Evolutionary conservation across 2,888 invertebrate genomes (phyloP).

Genomic region (Glyphotaelius pellucidus): DNA sequence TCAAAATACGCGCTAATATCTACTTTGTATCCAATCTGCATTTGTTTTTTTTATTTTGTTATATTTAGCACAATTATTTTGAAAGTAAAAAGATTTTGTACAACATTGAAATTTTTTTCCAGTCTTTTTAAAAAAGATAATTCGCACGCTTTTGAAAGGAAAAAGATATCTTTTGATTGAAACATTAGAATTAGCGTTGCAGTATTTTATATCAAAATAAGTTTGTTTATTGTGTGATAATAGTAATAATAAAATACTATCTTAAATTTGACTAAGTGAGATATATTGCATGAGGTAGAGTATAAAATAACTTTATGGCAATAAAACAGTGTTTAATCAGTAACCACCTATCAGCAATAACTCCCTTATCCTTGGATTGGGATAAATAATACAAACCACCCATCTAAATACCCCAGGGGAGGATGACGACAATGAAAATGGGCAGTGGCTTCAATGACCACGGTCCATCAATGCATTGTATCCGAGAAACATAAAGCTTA

Average conservation of each 20-base stretch:
- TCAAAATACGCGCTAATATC: neutral
- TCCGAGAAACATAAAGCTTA: constrained; percentile 65
- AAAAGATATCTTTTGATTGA: too few relatives aligned
- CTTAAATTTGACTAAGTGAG: neutral
- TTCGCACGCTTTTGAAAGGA: too few relatives aligned
- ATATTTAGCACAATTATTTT: neutral
- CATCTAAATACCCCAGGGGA: constrained; percentile 38
- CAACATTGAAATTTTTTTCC: too few relatives aligned
- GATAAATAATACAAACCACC: neutral
- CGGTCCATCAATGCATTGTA: constrained; percentile 63
- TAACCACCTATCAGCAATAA: neutral
- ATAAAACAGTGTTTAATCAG: neutral
- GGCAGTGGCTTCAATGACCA: constrained; percentile 53
- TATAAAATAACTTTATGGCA: neutral
- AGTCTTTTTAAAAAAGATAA: too few relatives aligned
- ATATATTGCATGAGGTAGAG: neutral
- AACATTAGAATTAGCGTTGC: too few relatives aligned
- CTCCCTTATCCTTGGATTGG: constrained; percentile 7
- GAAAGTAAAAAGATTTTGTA: neutral
- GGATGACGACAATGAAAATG: constrained; percentile 56
- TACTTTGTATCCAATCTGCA: neutral
- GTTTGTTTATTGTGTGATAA: too few relatives aligned
- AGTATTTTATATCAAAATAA: too few relatives aligned
- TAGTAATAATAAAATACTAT: neutral
- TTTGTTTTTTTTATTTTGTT: neutral